A percentile compares a stretch with the other conserved stretches of the same genome.
Evolutionary conservation across 2,113 vertebrate species (phyloP).

Genomic region (Callospermophilus lateralis): DNA sequence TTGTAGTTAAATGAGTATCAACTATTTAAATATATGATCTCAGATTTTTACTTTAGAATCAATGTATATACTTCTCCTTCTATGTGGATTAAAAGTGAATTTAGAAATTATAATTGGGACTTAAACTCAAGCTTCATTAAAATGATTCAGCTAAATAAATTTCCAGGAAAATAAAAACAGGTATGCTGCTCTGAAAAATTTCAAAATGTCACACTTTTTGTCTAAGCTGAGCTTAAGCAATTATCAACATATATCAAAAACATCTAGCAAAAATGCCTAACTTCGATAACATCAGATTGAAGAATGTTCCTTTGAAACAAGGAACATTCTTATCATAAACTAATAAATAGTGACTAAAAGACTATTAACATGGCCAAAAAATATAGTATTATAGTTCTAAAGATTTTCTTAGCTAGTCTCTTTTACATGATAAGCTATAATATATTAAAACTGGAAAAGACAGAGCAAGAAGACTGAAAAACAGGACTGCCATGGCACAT

Average conservation of each 20-base stretch:
- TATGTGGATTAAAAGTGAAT: conserved; percentile 54
- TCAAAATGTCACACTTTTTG: conserved; percentile 20
- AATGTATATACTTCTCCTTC: background rate
- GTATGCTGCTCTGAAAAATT: conserved; percentile 10
- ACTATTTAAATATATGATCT: conserved; percentile 79
- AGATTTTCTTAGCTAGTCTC: conserved; percentile 41
- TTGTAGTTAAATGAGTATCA: conserved; percentile 75
- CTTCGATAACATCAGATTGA: conserved; percentile 22
- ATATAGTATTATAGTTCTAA: conserved; percentile 32
- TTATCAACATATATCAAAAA: conserved; percentile 44
- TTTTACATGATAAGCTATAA: conserved; percentile 49
- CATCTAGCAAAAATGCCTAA: conserved; percentile 38
- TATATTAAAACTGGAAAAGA: conserved; percentile 75
- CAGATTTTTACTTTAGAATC: conserved; percentile 59
- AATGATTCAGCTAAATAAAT: conserved; percentile 47
- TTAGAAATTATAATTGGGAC: conserved; percentile 55
- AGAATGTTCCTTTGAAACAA: conserved; percentile 57
- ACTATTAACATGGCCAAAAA: conserved; percentile 48
- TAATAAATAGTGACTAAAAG: conserved; percentile 49
- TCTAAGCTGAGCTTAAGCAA: conserved; percentile 54
- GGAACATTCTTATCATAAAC: conserved; percentile 61
- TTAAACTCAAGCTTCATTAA: conserved; percentile 56
- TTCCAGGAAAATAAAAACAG: conserved; percentile 46
- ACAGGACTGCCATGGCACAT: conserved; percentile 82
- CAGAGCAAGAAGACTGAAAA: conserved; percentile 79